These are phyloP conservation scores for Nycteola revayana DNA, from an alignment of 2,888 invertebrate genomes.

Conservation along the genomic window DNA sequence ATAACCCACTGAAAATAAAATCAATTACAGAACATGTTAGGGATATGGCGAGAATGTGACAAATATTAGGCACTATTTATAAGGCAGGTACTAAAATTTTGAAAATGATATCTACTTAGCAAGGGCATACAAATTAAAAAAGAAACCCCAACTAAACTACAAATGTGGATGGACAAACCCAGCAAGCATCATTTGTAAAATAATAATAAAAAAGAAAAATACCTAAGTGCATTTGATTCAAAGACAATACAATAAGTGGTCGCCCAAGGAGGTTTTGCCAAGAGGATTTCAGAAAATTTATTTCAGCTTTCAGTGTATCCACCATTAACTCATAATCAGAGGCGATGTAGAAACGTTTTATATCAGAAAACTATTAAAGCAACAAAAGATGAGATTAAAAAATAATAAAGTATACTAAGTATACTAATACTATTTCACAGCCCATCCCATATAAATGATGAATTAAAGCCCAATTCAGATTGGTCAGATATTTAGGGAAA, in stretches of 20 bases:
- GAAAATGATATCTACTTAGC: too few species aligned
- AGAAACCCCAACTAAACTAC: constrained; percentile 13
- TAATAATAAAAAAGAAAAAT: constrained; percentile 53
- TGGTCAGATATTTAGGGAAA: too few species aligned
- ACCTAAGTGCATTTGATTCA: constrained; percentile 95
- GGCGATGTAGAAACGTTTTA: constrained; percentile 98
- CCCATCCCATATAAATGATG: too few species aligned
- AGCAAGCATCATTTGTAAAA: constrained; percentile 34
- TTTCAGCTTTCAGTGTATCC: constrained; percentile 98
- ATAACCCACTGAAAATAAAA: too few species aligned
- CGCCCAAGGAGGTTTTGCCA: constrained; percentile 99
- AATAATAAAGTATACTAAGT: not conserved
- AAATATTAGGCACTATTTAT: too few species aligned
- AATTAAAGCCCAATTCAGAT: too few species aligned
- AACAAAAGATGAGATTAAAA: constrained; percentile 9
- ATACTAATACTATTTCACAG: too few species aligned
- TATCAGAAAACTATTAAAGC: constrained; percentile 94
- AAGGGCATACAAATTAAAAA: too few species aligned
- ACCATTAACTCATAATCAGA: constrained; percentile 99
- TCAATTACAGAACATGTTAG: too few species aligned
- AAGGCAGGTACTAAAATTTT: too few species aligned
- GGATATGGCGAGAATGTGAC: too few species aligned
- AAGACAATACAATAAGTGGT: constrained; percentile 95
- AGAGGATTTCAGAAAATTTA: constrained; percentile 98
- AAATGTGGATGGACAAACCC: constrained; percentile 44